Percentiles rank a stretch among this genome's conserved stretches.
phyloP scores from a whole-genome alignment of 2,113 vertebrate genomes.

The Paradoxurus hermaphroditus region DNA sequence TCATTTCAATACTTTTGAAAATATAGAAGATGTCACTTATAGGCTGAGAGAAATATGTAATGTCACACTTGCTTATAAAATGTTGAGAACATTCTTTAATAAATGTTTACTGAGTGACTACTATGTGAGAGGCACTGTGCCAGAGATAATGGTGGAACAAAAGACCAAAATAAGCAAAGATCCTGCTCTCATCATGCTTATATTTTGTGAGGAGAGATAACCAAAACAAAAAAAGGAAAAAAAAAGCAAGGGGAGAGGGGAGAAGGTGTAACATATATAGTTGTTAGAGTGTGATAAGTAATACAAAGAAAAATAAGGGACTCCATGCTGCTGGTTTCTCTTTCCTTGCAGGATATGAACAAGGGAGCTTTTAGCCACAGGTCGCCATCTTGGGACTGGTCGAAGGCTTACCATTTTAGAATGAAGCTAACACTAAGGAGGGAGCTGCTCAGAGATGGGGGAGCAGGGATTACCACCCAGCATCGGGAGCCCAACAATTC shows the following conservation, averaged over 20 bases:
- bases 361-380: not conserved
- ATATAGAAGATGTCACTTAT: not conserved
- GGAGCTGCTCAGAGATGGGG: not conserved
- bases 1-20: not conserved
- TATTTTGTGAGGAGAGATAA: not conserved
- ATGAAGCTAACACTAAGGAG: not conserved
- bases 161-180: not conserved
- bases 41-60: not conserved
- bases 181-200: not conserved
- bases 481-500: not conserved
- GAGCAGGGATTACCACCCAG: too few species aligned
- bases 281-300: not conserved
- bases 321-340: not conserved
- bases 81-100: not conserved
- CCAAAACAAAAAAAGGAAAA: not conserved
- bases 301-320: not conserved
- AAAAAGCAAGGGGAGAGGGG: rapidly evolving
- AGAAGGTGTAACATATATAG: not conserved
- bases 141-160: not conserved
- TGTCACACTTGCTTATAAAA: not conserved
- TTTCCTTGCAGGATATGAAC: not conserved
- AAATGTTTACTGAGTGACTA: not conserved
- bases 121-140: not conserved
- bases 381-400: not conserved
- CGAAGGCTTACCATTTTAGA: not conserved